Base-by-base conservation (phyloP, 2,113 vertebrate genomes). In the Herpailurus yagouaroundi region DNA sequence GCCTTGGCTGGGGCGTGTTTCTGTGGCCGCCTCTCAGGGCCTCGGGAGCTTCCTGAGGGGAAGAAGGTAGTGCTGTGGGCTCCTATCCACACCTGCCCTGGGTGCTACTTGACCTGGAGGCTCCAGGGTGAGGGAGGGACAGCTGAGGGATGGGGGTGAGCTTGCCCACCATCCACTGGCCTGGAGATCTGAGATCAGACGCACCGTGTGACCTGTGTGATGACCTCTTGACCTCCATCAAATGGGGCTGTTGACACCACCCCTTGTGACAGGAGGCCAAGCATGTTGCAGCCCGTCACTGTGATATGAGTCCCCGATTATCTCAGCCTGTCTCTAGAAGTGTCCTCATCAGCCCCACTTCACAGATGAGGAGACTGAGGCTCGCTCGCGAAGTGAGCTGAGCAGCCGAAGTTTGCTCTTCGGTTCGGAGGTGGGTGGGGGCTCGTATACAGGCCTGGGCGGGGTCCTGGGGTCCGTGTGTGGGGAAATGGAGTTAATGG, bases 221-320 rank as follows among this genome's bases (percentile, higher is more conserved):
- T 29, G 50, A 19, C 27, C 15, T 50, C 31, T 68, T 87, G 27
- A 4, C 76, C 19, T 89, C 45, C 5, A 2, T 33, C 50, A 10
- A 9, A 10, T 31, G 36, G 64, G 79, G 36, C 36, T 21, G 0
- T 16, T 2, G 36, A 41, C 27, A 15, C 1, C 5, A 4, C 71
- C 25, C 2, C 19, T 52, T 1, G 0, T 6, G 25, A 45, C 14
- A 15, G 33, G 64, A 50, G 82, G 52, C 63, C 5, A 7, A 48
- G 73, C 3, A 11, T 1, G 1, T 21, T 11, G 41, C 29, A 57
- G 57, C 57, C 57, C 21, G 19, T 60, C 57, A 8, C 57, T 60
- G 57, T 60, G 57, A 23, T 19, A 21, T 3, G 57, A 60, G 57
- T 23, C 57, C 57, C 57, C 21, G 21, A 23, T 60, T 25, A 23